Conservation (phyloP, 35 echinoderm and acorn worm genomes). For the Heliocidaris tuberculata region DNA sequence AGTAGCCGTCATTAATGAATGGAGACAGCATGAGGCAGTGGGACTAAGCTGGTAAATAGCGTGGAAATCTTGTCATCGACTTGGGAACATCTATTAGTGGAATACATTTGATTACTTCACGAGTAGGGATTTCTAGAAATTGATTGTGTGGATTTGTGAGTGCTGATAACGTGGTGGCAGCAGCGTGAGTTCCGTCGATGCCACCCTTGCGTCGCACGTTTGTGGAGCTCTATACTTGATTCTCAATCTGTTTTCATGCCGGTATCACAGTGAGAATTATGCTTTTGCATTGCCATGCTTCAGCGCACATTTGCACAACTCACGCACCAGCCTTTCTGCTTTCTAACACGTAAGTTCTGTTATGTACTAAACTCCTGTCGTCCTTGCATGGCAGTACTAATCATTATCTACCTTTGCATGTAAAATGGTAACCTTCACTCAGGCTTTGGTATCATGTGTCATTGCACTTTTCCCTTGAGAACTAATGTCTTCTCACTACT, state of each 20-base stretch:
- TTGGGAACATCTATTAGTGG: background rate
- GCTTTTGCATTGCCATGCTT: conserved; percentile 39
- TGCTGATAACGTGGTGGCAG: background rate
- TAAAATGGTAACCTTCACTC: background rate
- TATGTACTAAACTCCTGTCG: background rate
- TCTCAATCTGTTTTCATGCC: conserved; percentile 5
- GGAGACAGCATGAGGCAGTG: background rate
- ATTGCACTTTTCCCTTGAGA: background rate
- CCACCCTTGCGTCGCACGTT: background rate
- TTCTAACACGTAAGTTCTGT: conserved; percentile 34
- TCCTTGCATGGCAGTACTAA: background rate
- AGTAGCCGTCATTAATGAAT: background rate
- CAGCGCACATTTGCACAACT: conserved; percentile 32
- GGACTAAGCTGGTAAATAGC: background rate
- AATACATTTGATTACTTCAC: background rate
- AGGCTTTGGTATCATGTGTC: background rate
- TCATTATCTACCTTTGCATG: background rate
- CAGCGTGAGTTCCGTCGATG: background rate
- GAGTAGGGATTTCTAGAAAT: background rate
- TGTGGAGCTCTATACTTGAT: background rate
- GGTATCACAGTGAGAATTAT: conserved; percentile 22
- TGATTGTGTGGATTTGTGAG: conserved; percentile 16
- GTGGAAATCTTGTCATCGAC: background rate
- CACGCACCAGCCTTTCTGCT: conserved; percentile 34
- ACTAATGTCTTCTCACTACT: background rate